These are phyloP conservation scores for Ardeotis arabs DNA, from an alignment of 2,113 vertebrate genomes.

Conservation along the genomic window DNA sequence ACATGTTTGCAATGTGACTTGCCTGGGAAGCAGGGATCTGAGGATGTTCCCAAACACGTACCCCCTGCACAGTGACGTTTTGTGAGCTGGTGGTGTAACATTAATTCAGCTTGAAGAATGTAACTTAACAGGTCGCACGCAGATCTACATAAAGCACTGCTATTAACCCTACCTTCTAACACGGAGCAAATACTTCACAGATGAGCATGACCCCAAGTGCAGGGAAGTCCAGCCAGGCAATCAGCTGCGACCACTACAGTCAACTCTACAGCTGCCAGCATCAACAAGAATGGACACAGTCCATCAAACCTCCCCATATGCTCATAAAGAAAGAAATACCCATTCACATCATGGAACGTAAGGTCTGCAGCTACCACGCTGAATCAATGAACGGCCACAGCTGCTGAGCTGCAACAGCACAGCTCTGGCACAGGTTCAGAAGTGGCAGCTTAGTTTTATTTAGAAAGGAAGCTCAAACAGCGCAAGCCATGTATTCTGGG, in stretches of 20 bases:
- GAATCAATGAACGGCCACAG: neutral
- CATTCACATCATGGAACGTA: neutral
- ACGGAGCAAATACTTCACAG: neutral
- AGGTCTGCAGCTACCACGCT: neutral
- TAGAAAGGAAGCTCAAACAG: neutral
- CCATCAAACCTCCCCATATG: neutral
- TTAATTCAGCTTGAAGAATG: accelerated
- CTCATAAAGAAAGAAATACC: neutral
- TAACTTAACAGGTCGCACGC: neutral
- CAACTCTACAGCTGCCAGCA: neutral
- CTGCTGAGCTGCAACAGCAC: neutral
- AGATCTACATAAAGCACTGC: neutral
- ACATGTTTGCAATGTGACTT: neutral
- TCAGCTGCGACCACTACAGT: neutral
- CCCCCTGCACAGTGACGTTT: neutral
- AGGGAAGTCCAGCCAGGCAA: neutral
- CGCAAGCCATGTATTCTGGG: neutral
- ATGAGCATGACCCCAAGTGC: neutral
- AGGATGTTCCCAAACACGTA: neutral
- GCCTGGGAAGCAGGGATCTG: neutral
- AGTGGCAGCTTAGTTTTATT: neutral
- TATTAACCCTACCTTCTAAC: neutral
- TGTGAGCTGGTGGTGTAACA: neutral
- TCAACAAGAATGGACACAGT: neutral
- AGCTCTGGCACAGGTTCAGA: neutral